Percentiles rank a stretch among this genome's conserved stretches.
Conservation (phyloP, 2,888 invertebrate species). For the Hybos culiciformis region DNA sequence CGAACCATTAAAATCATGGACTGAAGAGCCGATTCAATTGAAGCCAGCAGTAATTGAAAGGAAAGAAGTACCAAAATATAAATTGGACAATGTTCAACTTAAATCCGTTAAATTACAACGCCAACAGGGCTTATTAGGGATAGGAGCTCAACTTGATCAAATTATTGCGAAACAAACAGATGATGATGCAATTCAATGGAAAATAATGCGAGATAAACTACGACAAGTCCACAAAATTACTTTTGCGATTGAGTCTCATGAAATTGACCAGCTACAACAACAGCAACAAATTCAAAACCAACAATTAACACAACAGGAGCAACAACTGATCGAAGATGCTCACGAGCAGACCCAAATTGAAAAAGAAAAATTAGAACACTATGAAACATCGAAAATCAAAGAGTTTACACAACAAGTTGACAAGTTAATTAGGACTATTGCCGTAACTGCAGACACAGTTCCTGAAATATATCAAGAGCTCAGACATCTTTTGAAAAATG, state of each 20-base stretch:
- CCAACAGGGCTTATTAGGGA: constrained; percentile 29
- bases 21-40: constrained; percentile 46
- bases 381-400: constrained; percentile 32
- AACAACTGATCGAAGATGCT: constrained; percentile 21
- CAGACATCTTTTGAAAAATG: constrained; percentile 31
- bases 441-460: constrained; percentile 25
- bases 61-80: constrained; percentile 39
- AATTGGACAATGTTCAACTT: constrained; percentile 37
- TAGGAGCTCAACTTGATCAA: constrained; percentile 31
- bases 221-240: constrained; percentile 33
- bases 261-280: constrained; percentile 33
- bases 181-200: constrained; percentile 33
- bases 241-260: constrained; percentile 30
- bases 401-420: constrained; percentile 33
- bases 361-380: constrained; percentile 31
- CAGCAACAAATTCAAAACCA: constrained; percentile 25
- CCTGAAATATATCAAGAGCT: constrained; percentile 36
- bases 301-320: constrained; percentile 20
- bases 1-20: constrained; percentile 43
- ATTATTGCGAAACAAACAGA: constrained; percentile 31
- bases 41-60: constrained; percentile 44
- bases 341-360: constrained; percentile 35
- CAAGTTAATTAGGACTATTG: constrained; percentile 28
- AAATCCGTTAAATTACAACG: constrained; percentile 41
- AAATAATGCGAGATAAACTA: constrained; percentile 31